Evolutionary conservation across 30 jellyfish, hydroid and myxozoan species (phyloP), one percentile per base, ranked within the genome.

Genomic region (Aurelia sp.): DNA sequence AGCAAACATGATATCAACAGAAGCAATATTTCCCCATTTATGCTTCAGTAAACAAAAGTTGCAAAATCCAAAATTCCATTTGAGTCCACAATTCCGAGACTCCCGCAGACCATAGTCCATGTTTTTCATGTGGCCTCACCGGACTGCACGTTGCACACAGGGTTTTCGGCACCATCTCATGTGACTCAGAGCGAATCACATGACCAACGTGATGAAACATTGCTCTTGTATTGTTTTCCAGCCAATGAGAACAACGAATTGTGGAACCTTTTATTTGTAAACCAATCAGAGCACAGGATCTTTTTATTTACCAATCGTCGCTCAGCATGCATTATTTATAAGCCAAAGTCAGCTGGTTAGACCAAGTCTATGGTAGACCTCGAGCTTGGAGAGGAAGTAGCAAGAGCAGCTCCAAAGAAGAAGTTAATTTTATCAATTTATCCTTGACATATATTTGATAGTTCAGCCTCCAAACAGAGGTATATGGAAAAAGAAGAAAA

Each of bases 401-500:
- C 21, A 33, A 51, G 55, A 15, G n/a, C 48, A 30, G 24, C 71
- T 67, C 78, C 3, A 1, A 24, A 63, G 57, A 15, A 24, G 3
- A 21, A 18, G 38, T 12, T 65, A 61, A 31, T 24, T 76, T n/a
- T 4, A 59, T 12, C 55, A 61, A 57, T 2, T 76, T 30, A 55
- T 7, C 9, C 31, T 57, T 16, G 4, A 58, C 19, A 76, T 17
- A 13, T 17, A n/a, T 13, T 30, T 13, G 4, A 47, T 41, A 21
- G 20, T 53, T 17, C 3, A 80, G 55, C 41, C 62, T 19, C 57
- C 38, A 50, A 57, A 83, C 15, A 13, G 61, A 75, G 57, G 84
- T 83, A 72, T 66, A 83, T 83, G 92, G 92, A 83, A 70, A 83
- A 31, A 83, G 92, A 83, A 83, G 92, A 83, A 71, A 83, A 83